Evolutionary conservation across 2,113 vertebrate genomes (phyloP), one percentile per base, ranked within the genome.

Genomic region (Poeciliopsis occidentalis): DNA sequence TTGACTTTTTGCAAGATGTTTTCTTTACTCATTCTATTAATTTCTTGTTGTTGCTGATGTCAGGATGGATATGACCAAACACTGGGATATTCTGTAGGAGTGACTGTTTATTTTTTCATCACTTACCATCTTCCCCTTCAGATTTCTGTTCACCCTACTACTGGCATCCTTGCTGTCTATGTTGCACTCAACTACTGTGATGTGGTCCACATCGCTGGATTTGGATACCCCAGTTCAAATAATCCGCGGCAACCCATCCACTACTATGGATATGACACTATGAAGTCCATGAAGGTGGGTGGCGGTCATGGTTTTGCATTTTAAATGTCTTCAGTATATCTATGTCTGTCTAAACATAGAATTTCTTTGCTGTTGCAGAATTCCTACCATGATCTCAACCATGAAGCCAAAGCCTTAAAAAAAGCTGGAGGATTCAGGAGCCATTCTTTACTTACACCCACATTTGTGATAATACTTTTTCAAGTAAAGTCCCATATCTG

Each of bases 131-230:
- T 24, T 77, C 4, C 29, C 74, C 5, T 84, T 71, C 90, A 97
- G 96, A 95, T 93, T 78, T 93, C 94, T 4, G 85, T 93, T 32
- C 93, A 94, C 76, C 95, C 95, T 4, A 98, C 97, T 64, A 97
- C 97, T 0, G 97, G 97, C 7, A 89, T 98, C 82, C 57, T 99
- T 41, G 96, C 97, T 65, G 95, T 99, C 86, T 96, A 96, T 12
- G 84, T 98, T 80, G 97, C 97, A 0, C 94, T 99, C 63, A 97
- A 98, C 91, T 96, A 97, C 87, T 99, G 97, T 0, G 96, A 98
- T 62, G 73, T 95, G 75, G 97, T 99, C 64, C 95, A 97, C 69
- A 84, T 99, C 0, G 97, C 96, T 0, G 97, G 97, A 65, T 99
- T 99, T 2, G 97, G 97, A 73, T 98, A 99, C 82, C 97, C 97